Evolutionary conservation across 2,888 invertebrate species (phyloP), one percentile per base, ranked within the genome.

Genomic region (Drosophila kokeensis): DNA sequence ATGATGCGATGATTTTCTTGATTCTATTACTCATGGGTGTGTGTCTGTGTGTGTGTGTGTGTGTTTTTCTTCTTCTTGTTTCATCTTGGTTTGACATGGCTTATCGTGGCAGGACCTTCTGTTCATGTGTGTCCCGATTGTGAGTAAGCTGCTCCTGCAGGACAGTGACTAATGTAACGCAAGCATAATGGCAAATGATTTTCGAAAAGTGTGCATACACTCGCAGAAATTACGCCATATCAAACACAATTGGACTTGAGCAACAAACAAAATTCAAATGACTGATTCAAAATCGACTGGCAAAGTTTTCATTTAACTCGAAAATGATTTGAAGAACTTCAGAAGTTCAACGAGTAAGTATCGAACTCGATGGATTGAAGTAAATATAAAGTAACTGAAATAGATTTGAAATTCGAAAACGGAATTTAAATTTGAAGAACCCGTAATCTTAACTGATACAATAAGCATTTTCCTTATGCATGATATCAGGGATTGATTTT

Each of bases 181-280:
- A 52, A 70, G 66, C 52, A 81, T 77, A 83, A 83, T 83, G 78
- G 81, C 64, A 81, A 76, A 82, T 82, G 86, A 82, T 76, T 82
- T 81, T 55, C 66, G 38, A 81, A 68, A 83, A 71, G 60, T 36
- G 10, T 27, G 3, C 49, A 24, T 54, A 34, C 53, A 54, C 53
- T 36, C 24, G 6, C 10, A 54, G 53, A 54, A 54, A 53, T 15
- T 0, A 15, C 7, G 45, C 24, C 15, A 7, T 4, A 24, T 21
- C 7, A 38, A 38, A 2, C 36, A 36, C 15, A 36, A 36, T 36
- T 36, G 2, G 15, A 36, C 15, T 36, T 36, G 15, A 36, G 36
- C 18, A 38, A 15, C 4, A 21, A 7, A 21, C 5, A 11, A 38
- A n/a, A 45, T 21, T 42, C 1, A 13, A 42, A 21, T 38, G 13